phyloP scores from a whole-genome alignment of 92 coral and sea anemone genomes.

The Siderastrea siderea region DNA sequence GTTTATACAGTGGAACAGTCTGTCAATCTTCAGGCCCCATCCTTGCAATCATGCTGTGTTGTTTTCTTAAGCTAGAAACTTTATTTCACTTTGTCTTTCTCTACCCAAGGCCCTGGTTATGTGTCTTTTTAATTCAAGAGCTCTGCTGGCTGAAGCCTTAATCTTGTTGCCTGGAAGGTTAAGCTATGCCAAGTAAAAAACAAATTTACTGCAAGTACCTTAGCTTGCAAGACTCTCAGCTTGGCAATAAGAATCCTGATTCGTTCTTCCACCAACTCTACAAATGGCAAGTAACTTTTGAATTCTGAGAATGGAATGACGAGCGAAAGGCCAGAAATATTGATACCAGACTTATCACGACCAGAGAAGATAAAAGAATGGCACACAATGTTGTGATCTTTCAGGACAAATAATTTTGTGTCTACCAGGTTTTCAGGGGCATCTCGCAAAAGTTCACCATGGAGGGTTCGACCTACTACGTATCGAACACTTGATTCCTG shows the following conservation, averaged over 20 bases:
- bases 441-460: constrained; percentile 96
- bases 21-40: too few species aligned
- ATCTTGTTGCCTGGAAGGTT: too few species aligned
- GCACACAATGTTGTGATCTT: constrained; percentile 86
- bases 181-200: too few species aligned
- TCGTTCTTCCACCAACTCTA: constrained; percentile 93
- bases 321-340: constrained; percentile 87
- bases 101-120: too few species aligned
- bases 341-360: constrained; percentile 76
- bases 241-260: constrained; percentile 90
- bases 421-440: constrained; percentile 93
- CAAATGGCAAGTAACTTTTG: constrained; percentile 79
- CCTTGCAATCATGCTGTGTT: too few species aligned
- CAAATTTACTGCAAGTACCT: constrained; percentile 60
- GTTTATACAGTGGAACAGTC: too few species aligned
- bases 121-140: too few species aligned
- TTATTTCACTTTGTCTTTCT: too few species aligned
- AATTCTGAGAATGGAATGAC: constrained; percentile 82
- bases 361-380: constrained; percentile 95
- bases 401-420: constrained; percentile 91
- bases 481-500: constrained; percentile 90
- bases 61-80: too few species aligned
- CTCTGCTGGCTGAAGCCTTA: neutral
- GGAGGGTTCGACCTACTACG: constrained; percentile 92
- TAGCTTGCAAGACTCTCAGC: constrained; percentile 91